A percentile compares a stretch with the other conserved stretches of the same genome.
These are phyloP conservation scores for Pristis pectinata DNA, from an alignment of 2,797 vertebrate species.

Conservation along the genomic window DNA sequence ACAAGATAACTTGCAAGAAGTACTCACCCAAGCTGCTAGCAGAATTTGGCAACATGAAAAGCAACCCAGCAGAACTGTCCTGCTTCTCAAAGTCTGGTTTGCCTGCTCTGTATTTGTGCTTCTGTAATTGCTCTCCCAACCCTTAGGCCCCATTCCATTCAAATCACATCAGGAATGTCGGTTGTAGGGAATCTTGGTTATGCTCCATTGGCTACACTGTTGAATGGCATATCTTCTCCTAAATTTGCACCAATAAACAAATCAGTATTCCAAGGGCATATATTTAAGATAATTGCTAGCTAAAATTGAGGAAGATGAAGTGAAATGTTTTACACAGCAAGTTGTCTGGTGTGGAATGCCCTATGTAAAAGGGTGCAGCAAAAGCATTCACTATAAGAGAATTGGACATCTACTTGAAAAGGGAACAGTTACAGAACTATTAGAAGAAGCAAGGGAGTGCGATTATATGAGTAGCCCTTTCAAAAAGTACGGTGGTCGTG, in stretches of 20 bases:
- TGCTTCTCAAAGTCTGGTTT: too few relatives aligned
- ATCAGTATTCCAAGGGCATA: not conserved
- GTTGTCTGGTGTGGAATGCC: not conserved
- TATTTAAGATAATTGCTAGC: not conserved
- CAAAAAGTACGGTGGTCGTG: too few relatives aligned
- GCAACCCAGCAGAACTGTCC: too few relatives aligned
- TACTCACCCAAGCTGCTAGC: too few relatives aligned
- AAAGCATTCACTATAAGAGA: not conserved
- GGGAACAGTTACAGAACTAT: not conserved
- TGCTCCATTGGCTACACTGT: not conserved
- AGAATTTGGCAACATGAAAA: too few relatives aligned
- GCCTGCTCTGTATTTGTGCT: too few relatives aligned
- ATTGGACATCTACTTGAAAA: not conserved
- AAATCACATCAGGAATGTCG: not conserved
- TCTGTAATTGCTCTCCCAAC: too few relatives aligned
- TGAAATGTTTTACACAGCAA: not conserved
- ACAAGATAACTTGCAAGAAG: too few relatives aligned
- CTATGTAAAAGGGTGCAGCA: not conserved
- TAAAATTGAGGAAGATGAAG: not conserved
- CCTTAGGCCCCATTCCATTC: too few relatives aligned
- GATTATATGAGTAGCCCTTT: too few relatives aligned
- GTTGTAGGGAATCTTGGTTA: not conserved
- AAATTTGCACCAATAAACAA: not conserved
- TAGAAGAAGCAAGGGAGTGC: too few relatives aligned
- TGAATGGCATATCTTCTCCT: not conserved